Percentiles rank a stretch among this genome's conserved stretches.
Evolutionary conservation across 92 coral and sea anemone genomes (phyloP).

Genomic region (Umimayanthus kanabou): DNA sequence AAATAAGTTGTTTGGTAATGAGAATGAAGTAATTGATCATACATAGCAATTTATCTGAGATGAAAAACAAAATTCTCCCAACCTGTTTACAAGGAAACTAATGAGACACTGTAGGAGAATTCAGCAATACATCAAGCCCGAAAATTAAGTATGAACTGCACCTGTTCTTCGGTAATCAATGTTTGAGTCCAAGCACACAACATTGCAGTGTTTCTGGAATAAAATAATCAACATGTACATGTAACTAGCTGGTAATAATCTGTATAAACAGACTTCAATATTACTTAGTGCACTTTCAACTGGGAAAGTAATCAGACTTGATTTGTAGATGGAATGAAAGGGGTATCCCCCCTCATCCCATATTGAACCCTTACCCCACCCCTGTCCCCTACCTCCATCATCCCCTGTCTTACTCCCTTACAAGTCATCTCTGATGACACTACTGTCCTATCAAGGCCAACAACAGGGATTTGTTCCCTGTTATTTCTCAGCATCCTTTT

Average conservation of each 20-base stretch:
- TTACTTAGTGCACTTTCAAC: not conserved
- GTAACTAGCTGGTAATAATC: not conserved
- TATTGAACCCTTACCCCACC: not conserved
- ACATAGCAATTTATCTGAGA: too few relatives aligned
- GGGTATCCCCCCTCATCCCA: not conserved
- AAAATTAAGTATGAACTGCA: conserved; percentile 6
- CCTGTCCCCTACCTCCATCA: not conserved
- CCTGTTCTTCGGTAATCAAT: conserved; percentile 95
- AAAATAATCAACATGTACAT: not conserved
- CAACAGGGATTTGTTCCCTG: too few relatives aligned
- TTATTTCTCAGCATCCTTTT: too few relatives aligned
- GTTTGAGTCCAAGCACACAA: conserved; percentile 85
- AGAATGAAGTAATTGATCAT: too few relatives aligned
- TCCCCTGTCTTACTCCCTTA: not conserved
- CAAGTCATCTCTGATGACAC: not conserved
- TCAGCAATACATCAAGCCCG: not conserved
- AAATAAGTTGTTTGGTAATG: too few relatives aligned
- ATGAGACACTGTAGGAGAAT: too few relatives aligned
- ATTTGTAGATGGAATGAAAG: not conserved
- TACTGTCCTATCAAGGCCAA: too few relatives aligned
- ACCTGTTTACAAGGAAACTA: too few relatives aligned
- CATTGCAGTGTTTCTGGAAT: conserved; percentile 77
- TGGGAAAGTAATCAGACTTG: not conserved
- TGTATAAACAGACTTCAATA: not conserved
- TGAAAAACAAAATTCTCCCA: too few relatives aligned